A percentile compares a stretch with the other conserved stretches of the same genome.
Evolutionary conservation across 2,888 invertebrate genomes (phyloP).

Genomic region (Diogma glabrata): DNA sequence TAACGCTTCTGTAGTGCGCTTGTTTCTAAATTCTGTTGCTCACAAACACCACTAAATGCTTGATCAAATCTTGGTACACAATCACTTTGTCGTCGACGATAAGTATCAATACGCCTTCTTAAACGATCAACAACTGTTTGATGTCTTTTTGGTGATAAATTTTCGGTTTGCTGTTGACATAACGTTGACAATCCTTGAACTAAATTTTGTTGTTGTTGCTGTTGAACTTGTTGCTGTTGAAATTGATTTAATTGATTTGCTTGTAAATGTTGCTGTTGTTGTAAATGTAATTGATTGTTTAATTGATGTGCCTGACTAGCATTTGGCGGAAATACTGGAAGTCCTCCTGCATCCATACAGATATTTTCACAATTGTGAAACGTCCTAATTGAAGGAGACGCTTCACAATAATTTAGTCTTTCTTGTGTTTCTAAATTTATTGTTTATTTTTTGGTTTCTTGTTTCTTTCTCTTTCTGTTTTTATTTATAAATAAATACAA

Average conservation of each 20-base stretch:
- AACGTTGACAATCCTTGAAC: slow-evolving; percentile 40
- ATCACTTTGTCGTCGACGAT: slow-evolving; percentile 74
- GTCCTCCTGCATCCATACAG: slow-evolving; percentile 38
- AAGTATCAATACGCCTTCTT: slow-evolving; percentile 75
- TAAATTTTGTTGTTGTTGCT: slow-evolving; percentile 44
- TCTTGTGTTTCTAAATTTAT: too few species aligned
- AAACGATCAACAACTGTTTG: slow-evolving; percentile 80
- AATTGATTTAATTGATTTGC: slow-evolving; percentile 23
- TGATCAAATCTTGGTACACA: slow-evolving; percentile 81
- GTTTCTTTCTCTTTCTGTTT: too few species aligned
- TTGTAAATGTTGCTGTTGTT: slow-evolving; percentile 31
- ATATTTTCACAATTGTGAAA: slow-evolving; percentile 6
- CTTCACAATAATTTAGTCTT: not conserved
- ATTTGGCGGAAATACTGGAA: slow-evolving; percentile 39
- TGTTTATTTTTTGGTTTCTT: too few species aligned
- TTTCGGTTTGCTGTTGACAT: slow-evolving; percentile 42
- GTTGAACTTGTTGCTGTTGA: slow-evolving; percentile 34
- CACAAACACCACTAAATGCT: slow-evolving; percentile 74
- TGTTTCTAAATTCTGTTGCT: slow-evolving; percentile 85
- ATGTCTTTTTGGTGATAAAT: slow-evolving; percentile 57
- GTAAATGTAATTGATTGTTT: slow-evolving; percentile 17
- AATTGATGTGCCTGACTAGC: slow-evolving; percentile 34
- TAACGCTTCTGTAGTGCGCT: slow-evolving; percentile 77
- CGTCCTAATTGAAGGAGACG: slow-evolving; percentile 9
- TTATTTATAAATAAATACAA: too few species aligned